Base-by-base conservation (phyloP, 2,797 vertebrate species). In the Oophaga sylvatica region DNA sequence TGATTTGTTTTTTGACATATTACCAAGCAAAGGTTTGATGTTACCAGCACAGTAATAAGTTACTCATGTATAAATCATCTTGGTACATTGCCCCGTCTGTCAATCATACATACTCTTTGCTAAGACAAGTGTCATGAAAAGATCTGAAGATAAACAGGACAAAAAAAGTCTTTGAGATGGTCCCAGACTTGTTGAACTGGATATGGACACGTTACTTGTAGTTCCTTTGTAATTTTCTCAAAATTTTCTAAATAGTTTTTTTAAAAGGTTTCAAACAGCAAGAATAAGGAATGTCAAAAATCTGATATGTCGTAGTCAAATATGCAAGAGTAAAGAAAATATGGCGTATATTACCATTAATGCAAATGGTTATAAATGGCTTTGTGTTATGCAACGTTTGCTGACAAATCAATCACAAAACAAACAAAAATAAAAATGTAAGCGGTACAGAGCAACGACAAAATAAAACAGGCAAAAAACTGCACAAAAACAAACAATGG, bases 61-160 rank as follows among this genome's bases (percentile, higher is more conserved):
- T 11, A 13, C n/a, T 4, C 26, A 45, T 6, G 20, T 22, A 16
- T 75, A 48, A 75, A 12, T 56, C 62, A 81, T 81, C 60, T 67
- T 85, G 65, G 73, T 85, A 85, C 73, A 78, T 29, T 70, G n/a
- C 57, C 26, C 59, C 56, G n/a, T 19, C 20, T 84, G 62, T 15
- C 0, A 77, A 60, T 84, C 6, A 71, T 3, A 17, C 9, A 84
- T 11, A 29, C 8, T 41, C 8, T 26, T 17, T 53, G 20, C 5
- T 45, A 20, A 29, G 11, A 17, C 19, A 73, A 60, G 15, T 26
- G 20, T 19, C 3, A 31, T 12, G 13, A 75, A 31, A 20, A 77
- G 15, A 63, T 35, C 4, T 59, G 63, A 22, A n/a, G 35, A 45
- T 48, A n/a, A 5, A 81, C n/a, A 48, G 35, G 29, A 65, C 4